A percentile compares a stretch with the other conserved stretches of the same genome.
Evolutionary conservation across 2,113 vertebrate species (phyloP).

Genomic region (Diadophis punctatus): DNA sequence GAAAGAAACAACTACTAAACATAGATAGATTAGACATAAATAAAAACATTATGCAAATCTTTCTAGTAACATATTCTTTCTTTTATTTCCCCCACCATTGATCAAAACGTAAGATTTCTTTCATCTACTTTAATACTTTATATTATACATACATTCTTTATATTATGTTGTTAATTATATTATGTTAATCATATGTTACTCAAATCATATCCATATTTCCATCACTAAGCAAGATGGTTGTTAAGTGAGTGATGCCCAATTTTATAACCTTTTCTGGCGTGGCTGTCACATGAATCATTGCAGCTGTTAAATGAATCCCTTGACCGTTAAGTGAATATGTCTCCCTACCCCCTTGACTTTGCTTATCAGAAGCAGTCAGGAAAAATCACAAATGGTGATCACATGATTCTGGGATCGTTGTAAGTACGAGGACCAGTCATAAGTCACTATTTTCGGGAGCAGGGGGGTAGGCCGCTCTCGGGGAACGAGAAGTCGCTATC

Average conservation of each 20-base stretch:
- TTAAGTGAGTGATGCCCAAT: too few species aligned
- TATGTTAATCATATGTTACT: too few species aligned
- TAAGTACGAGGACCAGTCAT: too few species aligned
- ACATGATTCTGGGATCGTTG: background rate
- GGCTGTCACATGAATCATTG: too few species aligned
- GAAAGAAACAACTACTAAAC: background rate
- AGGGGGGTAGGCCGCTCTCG: too few species aligned
- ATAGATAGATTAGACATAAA: background rate
- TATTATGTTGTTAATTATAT: background rate
- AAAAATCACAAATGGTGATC: background rate
- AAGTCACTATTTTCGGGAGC: too few species aligned
- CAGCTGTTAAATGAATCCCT: background rate
- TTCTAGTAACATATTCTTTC: background rate
- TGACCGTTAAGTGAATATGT: background rate
- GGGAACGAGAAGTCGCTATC: too few species aligned
- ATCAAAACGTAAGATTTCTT: background rate
- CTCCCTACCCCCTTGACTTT: background rate
- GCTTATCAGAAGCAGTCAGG: too few species aligned
- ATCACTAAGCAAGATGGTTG: too few species aligned
- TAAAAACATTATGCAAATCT: background rate
- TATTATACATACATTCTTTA: background rate
- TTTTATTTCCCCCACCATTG: background rate
- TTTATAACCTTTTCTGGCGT: too few species aligned
- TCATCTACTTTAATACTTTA: background rate
- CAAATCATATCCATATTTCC: too few species aligned